Evolutionary conservation across 2,888 invertebrate species (phyloP), one percentile per base, ranked within the genome.

Genomic region (Drosophila heteroneura): DNA sequence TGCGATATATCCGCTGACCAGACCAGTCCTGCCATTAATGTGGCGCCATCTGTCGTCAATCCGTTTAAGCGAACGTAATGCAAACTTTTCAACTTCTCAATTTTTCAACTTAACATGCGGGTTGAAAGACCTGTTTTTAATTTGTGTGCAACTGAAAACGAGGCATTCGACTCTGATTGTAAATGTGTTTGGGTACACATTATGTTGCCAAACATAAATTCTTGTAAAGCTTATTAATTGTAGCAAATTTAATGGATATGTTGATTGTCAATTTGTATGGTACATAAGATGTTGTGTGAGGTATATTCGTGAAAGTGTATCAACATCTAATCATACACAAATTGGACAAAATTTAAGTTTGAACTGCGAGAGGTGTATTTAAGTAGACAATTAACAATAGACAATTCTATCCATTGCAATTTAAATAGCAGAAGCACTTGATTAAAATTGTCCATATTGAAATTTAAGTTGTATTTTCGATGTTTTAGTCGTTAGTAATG

Each of bases 31-130:
- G 67, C 61, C 70, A 79, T 80, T 70, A 53, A 76, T 76, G 58
- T 81, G 90, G 86, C 79, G 78, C 89, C 90, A 85, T 81, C 89
- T 85, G 90, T 85, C 90, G 78, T 66, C 88, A 32, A 39, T 26
- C 35, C 16, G 30, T 51, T 69, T 41, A 82, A 74, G 49, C 63
- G 60, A 70, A 54, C 77, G 70, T 85, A 85, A 90, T 85, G 67
- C 52, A 54, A 19, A 9, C 9, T 5, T 22, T 35, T 56, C 35
- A 47, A 26, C 47, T 47, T 47, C 16, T 16, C 4, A 26, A 47
- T 67, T 59, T 58, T 61, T 62, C 59, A 73, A 66, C 65, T 65
- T 37, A 60, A 51, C 51, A 73, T 39, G 60, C 53, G 54, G 58
- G 10, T 47, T 3, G 7, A 22, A 30, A 49, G 59, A 32, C 51